Evolutionary conservation across 2,888 invertebrate genomes (phyloP).

Genomic region (Reticulitermes lucifugus): DNA sequence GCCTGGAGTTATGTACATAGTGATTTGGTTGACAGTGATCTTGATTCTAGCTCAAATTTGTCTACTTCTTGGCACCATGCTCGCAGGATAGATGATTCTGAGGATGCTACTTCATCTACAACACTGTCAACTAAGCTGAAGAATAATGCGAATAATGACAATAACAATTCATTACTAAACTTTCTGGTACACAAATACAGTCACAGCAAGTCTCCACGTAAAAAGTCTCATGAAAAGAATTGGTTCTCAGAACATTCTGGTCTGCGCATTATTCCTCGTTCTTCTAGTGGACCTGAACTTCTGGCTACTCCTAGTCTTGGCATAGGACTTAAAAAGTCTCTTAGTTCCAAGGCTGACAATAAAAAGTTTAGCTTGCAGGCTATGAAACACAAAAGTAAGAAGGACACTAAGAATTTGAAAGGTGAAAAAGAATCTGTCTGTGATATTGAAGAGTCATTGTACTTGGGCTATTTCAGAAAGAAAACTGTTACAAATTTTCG

Average conservation of each 20-base stretch:
- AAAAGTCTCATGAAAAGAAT: conserved; percentile 66
- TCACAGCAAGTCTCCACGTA: conserved; percentile 65
- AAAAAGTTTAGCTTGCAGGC: conserved; percentile 43
- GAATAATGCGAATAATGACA: conserved; percentile 64
- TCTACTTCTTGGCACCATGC: conserved; percentile 54
- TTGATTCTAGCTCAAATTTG: conserved; percentile 75
- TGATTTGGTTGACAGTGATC: conserved; percentile 44
- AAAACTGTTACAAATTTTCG: conserved; percentile 76
- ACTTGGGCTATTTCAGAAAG: conserved; percentile 75
- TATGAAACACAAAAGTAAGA: conserved; percentile 15
- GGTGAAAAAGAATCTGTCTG: conserved; percentile 33
- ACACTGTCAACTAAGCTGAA: conserved; percentile 71
- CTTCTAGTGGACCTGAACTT: conserved; percentile 65
- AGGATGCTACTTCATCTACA: conserved; percentile 74
- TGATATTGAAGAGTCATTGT: conserved; percentile 65
- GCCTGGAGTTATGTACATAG: conserved; percentile 43
- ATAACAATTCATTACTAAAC: conserved; percentile 73
- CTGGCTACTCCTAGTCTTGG: conserved; percentile 75
- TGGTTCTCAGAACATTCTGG: background rate
- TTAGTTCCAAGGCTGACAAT: conserved; percentile 2
- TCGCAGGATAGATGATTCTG: conserved; percentile 65
- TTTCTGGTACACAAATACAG: conserved; percentile 76
- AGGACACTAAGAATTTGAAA: conserved; percentile 32
- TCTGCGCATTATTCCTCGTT: conserved; percentile 28
- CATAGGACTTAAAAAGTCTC: conserved; percentile 56